Evolutionary conservation across 2,888 invertebrate species (phyloP).

Genomic region (Octonoba sinensis): DNA sequence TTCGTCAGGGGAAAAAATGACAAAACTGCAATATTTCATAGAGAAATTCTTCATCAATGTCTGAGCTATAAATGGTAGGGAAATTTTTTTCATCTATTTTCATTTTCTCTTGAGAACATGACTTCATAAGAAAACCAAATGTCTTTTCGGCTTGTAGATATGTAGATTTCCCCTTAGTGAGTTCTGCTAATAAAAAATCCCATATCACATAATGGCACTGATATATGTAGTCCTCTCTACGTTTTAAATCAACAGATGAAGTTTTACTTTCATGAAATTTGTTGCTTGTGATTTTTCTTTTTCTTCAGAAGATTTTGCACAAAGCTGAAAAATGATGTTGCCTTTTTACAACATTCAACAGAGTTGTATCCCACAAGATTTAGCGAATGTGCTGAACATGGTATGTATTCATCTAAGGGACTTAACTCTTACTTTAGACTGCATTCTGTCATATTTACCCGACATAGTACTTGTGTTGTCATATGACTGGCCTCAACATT

Average conservation of each 20-base stretch:
- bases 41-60: too few species aligned
- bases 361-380: conserved; percentile 2
- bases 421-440: background rate
- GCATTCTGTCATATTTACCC: conserved; percentile 6
- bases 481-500: conserved; percentile 11
- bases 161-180: background rate
- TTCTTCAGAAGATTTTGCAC: background rate
- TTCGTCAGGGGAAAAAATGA: too few species aligned
- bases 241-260: background rate
- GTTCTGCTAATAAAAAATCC: background rate
- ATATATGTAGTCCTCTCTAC: background rate
- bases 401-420: conserved; percentile 15
- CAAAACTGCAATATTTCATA: too few species aligned
- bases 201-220: background rate
- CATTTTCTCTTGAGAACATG: too few species aligned
- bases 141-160: background rate
- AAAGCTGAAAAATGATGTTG: background rate
- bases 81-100: too few species aligned
- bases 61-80: too few species aligned
- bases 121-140: background rate
- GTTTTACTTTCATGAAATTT: background rate
- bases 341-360: conserved; percentile 4
- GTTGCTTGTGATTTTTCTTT: background rate
- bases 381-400: conserved; percentile 10
- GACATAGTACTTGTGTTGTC: conserved; percentile 12